phyloP scores from a whole-genome alignment of 2,113 vertebrate genomes.

The Microcebus ravelobensis region DNA sequence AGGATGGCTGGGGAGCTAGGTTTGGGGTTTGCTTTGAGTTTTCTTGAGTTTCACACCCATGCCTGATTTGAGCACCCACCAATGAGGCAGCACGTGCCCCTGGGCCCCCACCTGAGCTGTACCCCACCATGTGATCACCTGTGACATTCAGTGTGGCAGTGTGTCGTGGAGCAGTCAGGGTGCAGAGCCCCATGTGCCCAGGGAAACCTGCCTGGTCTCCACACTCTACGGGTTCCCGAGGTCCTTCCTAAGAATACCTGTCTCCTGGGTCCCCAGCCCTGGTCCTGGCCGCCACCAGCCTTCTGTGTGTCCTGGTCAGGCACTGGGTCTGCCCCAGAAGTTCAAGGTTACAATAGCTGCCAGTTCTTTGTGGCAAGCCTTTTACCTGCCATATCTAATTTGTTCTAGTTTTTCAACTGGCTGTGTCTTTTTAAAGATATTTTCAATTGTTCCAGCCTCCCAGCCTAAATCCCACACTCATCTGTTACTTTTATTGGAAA shows the following conservation, averaged over 20 bases:
- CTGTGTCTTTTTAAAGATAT: background rate
- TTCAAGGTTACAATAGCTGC: background rate
- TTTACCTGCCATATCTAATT: background rate
- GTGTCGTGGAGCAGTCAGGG: background rate
- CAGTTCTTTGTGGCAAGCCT: background rate
- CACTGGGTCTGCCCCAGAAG: background rate
- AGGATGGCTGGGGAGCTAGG: background rate
- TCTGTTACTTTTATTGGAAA: background rate
- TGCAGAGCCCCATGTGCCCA: background rate
- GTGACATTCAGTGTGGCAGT: rapidly evolving
- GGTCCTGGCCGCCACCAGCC: too few relatives aligned
- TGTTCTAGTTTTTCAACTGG: background rate
- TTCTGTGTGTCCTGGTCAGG: background rate
- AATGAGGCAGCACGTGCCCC: too few relatives aligned
- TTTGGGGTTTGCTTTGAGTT: background rate
- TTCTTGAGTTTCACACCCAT: background rate
- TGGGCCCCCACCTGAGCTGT: background rate
- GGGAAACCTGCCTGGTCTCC: background rate
- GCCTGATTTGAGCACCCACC: too few relatives aligned
- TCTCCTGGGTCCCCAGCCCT: too few relatives aligned
- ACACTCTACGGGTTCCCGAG: background rate
- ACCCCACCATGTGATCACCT: rapidly evolving
- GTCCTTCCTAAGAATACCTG: background rate
- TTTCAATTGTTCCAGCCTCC: background rate
- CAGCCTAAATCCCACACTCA: background rate